These are phyloP conservation scores for Zosterops pallidus DNA, from an alignment of 2,113 vertebrate species.

Conservation along the genomic window DNA sequence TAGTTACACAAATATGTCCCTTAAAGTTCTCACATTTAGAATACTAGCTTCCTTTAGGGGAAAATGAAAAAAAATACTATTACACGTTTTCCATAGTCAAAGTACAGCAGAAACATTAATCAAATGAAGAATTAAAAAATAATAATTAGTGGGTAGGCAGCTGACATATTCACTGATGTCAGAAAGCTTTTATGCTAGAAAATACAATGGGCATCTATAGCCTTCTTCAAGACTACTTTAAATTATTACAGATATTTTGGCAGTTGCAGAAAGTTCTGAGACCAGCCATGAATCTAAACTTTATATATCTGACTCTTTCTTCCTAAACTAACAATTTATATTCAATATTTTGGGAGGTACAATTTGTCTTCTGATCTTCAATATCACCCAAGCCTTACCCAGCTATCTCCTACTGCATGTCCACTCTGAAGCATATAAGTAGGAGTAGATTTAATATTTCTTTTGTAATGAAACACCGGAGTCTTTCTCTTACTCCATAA, in stretches of 20 bases:
- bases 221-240: neutral
- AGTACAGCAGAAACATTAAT: neutral
- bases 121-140: neutral
- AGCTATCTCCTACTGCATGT: neutral
- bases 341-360: neutral
- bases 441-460: neutral
- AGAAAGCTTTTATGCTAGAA: neutral
- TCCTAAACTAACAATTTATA: neutral
- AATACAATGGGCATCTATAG: neutral
- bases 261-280: neutral
- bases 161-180: neutral
- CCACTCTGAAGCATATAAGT: neutral
- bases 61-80: neutral
- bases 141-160: neutral
- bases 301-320: neutral
- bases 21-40: neutral
- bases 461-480: neutral
- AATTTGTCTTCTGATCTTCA: neutral
- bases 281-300: neutral
- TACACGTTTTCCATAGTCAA: neutral
- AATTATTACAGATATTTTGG: neutral
- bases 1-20: neutral
- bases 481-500: neutral
- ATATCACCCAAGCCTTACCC: neutral
- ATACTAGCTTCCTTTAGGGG: neutral